Conservation (phyloP, 1,140 invertebrate genomes). For the Parasteatoda tepidariorum region DNA sequence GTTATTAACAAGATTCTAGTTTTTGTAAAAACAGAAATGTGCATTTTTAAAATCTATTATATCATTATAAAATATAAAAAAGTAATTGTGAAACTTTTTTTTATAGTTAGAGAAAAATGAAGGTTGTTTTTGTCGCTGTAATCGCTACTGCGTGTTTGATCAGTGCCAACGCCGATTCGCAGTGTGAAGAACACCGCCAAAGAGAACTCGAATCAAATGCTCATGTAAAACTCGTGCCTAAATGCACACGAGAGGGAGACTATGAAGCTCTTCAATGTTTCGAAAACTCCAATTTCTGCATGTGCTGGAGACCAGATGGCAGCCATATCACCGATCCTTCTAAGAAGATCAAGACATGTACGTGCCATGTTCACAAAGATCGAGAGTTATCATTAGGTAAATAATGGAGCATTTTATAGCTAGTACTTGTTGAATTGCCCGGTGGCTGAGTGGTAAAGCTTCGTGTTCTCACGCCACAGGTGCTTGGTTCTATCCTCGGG, state of each 20-base stretch:
- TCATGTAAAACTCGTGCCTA: slow-evolving; percentile 31
- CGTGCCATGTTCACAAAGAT: slow-evolving; percentile 36
- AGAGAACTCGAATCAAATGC: slow-evolving; percentile 1
- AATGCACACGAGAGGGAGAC: slow-evolving; percentile 43
- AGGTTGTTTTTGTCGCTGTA: background rate
- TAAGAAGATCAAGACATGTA: slow-evolving; percentile 49
- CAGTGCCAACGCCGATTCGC: background rate
- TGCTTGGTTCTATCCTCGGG: too few relatives aligned
- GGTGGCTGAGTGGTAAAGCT: too few relatives aligned
- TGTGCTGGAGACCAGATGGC: slow-evolving; percentile 60
- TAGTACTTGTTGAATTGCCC: too few relatives aligned
- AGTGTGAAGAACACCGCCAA: slow-evolving; percentile 44
- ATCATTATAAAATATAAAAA: too few relatives aligned
- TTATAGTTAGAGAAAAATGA: too few relatives aligned
- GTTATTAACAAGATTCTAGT: too few relatives aligned
- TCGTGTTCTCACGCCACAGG: too few relatives aligned
- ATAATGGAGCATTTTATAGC: too few relatives aligned
- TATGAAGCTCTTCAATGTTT: slow-evolving; percentile 59
- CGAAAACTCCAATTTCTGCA: slow-evolving; percentile 44
- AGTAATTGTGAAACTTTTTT: too few relatives aligned
- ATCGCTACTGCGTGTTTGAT: background rate
- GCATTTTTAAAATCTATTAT: too few relatives aligned
- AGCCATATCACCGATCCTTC: slow-evolving; percentile 48
- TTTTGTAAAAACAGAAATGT: too few relatives aligned
- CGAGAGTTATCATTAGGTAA: background rate